Evolutionary conservation across 2,113 vertebrate species (phyloP).

Genomic region (Gila orcuttii): DNA sequence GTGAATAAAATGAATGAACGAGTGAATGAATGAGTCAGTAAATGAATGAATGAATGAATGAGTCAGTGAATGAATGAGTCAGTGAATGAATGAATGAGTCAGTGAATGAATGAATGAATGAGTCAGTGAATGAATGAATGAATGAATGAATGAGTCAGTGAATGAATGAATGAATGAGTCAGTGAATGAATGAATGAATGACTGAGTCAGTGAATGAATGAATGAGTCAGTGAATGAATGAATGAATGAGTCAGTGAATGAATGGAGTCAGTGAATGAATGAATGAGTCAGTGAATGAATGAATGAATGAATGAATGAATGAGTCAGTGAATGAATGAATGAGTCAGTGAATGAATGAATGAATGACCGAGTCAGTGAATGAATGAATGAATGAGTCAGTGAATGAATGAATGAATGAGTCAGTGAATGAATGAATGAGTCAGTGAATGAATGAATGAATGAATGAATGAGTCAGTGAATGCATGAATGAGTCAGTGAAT

Average conservation of each 20-base stretch:
- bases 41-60: neutral
- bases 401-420: neutral
- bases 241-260: neutral
- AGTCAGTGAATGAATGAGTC: neutral
- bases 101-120: rapidly evolving
- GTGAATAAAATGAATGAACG: neutral
- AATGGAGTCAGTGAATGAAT: neutral
- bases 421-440: too few species aligned
- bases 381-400: too few species aligned
- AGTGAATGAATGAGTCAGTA: neutral
- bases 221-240: neutral
- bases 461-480: neutral
- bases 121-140: neutral
- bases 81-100: neutral
- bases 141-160: neutral
- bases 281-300: neutral
- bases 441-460: neutral
- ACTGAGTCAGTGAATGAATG: neutral
- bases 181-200: neutral
- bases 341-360: neutral
- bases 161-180: neutral
- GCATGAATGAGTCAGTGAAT: neutral
- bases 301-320: neutral
- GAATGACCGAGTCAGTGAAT: neutral
- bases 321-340: neutral